A percentile compares a stretch with the other conserved stretches of the same genome.
These are phyloP conservation scores for Pentamera pediparva DNA, from an alignment of 53 echinoderm and acorn worm species.

Conservation along the genomic window DNA sequence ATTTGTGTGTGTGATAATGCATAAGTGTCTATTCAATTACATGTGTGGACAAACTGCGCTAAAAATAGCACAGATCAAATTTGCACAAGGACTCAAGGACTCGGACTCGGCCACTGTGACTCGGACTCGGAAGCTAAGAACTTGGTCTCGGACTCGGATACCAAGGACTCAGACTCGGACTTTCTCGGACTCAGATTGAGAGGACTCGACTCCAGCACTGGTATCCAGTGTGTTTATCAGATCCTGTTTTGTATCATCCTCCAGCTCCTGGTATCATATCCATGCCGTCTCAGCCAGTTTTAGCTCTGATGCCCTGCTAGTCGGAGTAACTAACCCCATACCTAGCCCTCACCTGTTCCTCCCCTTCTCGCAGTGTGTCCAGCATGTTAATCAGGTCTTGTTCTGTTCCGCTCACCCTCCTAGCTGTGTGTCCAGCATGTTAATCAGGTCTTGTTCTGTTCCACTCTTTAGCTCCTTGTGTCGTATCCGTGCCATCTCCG, in stretches of 20 bases:
- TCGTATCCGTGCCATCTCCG: slow-evolving; percentile 52
- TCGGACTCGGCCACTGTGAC: too few species aligned
- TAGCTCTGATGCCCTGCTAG: slow-evolving; percentile 76
- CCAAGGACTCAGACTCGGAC: too few species aligned
- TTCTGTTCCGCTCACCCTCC: slow-evolving; percentile 91
- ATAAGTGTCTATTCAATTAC: too few species aligned
- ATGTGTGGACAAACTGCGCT: too few species aligned
- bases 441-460: slow-evolving; percentile 72
- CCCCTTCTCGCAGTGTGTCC: slow-evolving; percentile 83
- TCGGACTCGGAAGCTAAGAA: too few species aligned
- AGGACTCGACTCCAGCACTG: too few species aligned
- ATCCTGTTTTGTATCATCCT: slow-evolving; percentile 81
- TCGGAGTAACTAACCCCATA: too few species aligned
- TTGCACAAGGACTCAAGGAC: too few species aligned
- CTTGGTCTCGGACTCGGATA: too few species aligned
- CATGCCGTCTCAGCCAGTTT: slow-evolving; percentile 66
- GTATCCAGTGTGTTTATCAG: slow-evolving; percentile 60
- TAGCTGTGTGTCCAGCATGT: slow-evolving; percentile 61
- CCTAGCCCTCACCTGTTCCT: slow-evolving; percentile 71
- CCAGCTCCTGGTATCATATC: slow-evolving; percentile 62
- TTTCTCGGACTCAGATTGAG: too few species aligned
- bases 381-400: slow-evolving; percentile 73
- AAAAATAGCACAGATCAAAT: too few species aligned
- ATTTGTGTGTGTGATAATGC: too few species aligned
- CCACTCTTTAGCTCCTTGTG: slow-evolving; percentile 71